phyloP scores from a whole-genome alignment of 1,140 invertebrate genomes.

The Drosophila nikananu region DNA sequence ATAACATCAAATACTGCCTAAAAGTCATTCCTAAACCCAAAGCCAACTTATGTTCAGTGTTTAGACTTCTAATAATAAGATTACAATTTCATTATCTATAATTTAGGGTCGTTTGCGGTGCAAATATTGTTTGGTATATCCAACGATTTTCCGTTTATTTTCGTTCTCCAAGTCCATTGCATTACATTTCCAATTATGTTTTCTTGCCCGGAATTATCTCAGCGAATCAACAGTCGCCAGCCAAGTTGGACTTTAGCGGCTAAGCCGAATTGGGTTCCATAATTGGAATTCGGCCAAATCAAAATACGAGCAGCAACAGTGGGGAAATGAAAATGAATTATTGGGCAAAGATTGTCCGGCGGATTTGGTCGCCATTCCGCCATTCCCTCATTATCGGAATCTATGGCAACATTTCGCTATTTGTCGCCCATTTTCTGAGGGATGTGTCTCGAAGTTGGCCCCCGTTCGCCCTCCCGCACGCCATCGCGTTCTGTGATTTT shows the following conservation, averaged over 20 bases:
- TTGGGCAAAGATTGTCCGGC: slow-evolving; percentile 60
- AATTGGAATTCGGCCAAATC: slow-evolving; percentile 65
- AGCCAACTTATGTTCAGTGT: background rate
- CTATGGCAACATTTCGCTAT: slow-evolving; percentile 73
- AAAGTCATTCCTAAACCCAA: background rate
- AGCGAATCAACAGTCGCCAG: slow-evolving; percentile 41
- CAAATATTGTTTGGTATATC: slow-evolving; percentile 1
- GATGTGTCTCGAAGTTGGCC: slow-evolving; percentile 49
- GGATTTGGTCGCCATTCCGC: slow-evolving; percentile 10
- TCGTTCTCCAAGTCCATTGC: slow-evolving; percentile 30
- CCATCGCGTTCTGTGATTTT: slow-evolving; percentile 64
- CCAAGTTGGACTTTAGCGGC: slow-evolving; percentile 41
- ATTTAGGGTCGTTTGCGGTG: background rate
- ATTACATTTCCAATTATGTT: slow-evolving; percentile 49
- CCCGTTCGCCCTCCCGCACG: slow-evolving; percentile 25
- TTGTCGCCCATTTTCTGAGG: slow-evolving; percentile 64
- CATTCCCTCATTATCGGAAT: slow-evolving; percentile 63
- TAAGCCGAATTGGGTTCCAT: slow-evolving; percentile 34
- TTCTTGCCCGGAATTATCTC: slow-evolving; percentile 33
- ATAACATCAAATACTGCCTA: background rate
- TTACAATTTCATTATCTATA: background rate
- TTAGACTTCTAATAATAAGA: background rate
- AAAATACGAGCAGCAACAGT: slow-evolving; percentile 53
- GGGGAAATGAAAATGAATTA: slow-evolving; percentile 67
- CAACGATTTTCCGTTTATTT: slow-evolving; percentile 12